phyloP scores from a whole-genome alignment of 2,888 invertebrate species.

The Athalia circularis region DNA sequence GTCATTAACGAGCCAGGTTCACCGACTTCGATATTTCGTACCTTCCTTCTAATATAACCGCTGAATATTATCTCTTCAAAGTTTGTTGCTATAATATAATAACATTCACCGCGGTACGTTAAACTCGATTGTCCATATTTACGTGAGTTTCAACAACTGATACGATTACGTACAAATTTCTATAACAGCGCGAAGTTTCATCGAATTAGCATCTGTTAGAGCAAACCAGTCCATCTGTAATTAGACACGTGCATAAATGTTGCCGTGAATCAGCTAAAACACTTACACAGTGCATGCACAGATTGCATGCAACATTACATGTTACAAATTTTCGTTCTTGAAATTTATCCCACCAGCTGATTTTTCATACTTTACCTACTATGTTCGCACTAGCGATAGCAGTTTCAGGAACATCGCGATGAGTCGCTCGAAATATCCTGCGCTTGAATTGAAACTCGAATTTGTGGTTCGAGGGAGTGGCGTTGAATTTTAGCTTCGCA shows the following conservation, averaged over 20 bases:
- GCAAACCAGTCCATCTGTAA: no score
- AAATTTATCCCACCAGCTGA: no score
- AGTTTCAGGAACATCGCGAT: background rate
- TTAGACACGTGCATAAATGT: no score
- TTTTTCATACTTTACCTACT: no score
- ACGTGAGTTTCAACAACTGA: background rate
- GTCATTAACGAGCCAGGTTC: background rate
- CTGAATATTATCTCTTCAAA: background rate
- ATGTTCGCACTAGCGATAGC: background rate
- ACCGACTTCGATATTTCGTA: slow-evolving; percentile 12
- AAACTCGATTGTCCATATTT: background rate
- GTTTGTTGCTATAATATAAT: slow-evolving; percentile 11
- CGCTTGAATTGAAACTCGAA: slow-evolving; percentile 22
- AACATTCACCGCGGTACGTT: background rate
- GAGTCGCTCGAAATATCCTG: background rate
- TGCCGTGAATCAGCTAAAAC: no score
- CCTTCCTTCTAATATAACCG: background rate
- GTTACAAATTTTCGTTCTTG: no score
- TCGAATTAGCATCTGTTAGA: no score
- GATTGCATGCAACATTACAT: no score
- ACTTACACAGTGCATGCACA: no score
- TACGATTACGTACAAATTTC: background rate
- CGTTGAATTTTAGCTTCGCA: background rate
- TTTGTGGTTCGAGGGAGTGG: background rate
- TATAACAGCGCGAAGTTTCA: background rate